A percentile compares a stretch with the other conserved stretches of the same genome.
Evolutionary conservation across 2,113 vertebrate species (phyloP).

Genomic region (Caloenas nicobarica): DNA sequence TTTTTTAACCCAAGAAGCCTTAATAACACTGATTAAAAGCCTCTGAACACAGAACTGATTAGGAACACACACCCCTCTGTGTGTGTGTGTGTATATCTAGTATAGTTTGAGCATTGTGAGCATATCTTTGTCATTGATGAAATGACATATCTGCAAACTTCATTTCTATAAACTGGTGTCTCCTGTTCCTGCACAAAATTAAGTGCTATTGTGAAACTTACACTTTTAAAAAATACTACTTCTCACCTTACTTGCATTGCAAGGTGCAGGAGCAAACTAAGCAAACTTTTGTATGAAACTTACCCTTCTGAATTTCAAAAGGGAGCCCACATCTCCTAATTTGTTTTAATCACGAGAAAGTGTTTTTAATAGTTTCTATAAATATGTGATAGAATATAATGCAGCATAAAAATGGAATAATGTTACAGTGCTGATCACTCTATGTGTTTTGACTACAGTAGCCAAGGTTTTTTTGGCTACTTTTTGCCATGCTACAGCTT

Average conservation of each 20-base stretch:
- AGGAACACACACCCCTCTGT: neutral
- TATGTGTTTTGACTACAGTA: neutral
- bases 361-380: neutral
- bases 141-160: neutral
- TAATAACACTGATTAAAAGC: neutral
- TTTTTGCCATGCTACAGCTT: neutral
- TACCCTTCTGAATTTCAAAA: neutral
- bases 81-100: neutral
- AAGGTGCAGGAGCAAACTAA: neutral
- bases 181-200: neutral
- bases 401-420: neutral
- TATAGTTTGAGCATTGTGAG: neutral
- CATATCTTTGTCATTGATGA: neutral
- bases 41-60: neutral
- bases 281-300: neutral
- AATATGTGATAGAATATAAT: neutral
- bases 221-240: neutral
- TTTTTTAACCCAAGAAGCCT: neutral
- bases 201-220: neutral
- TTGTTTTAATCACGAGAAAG: neutral
- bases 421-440: neutral
- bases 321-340: neutral
- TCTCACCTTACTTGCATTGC: neutral
- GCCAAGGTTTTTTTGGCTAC: neutral
- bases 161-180: neutral